Conservation (phyloP, 2,888 invertebrate genomes). For the Invenusta paracnida region DNA sequence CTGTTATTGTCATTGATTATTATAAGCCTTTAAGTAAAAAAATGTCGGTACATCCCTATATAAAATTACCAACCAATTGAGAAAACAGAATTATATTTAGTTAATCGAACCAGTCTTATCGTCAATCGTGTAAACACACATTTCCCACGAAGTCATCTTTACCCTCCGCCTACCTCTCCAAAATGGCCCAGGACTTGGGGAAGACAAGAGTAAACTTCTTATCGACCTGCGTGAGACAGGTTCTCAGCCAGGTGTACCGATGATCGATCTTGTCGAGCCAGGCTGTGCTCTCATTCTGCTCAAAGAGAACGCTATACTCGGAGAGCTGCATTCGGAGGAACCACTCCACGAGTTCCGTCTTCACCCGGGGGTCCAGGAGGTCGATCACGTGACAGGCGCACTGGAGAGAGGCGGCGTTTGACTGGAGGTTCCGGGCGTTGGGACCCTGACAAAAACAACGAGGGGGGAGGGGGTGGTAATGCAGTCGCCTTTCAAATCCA, state of each 20-base stretch:
- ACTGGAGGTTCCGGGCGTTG: constrained; percentile 16
- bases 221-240: constrained; percentile 31
- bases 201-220: constrained; percentile 33
- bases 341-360: constrained; percentile 79
- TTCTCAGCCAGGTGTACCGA: constrained; percentile 80
- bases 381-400: constrained; percentile 72
- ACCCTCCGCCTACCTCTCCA: constrained; percentile 37
- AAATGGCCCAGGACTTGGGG: constrained; percentile 37
- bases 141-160: too few species aligned
- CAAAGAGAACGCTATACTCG: constrained; percentile 88
- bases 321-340: constrained; percentile 78
- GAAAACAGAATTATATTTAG: too few species aligned
- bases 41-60: too few species aligned
- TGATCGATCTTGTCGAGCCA: constrained; percentile 82
- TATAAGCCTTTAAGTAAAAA: too few species aligned
- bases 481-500: too few species aligned
- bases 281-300: constrained; percentile 77
- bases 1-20: too few species aligned
- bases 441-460: too few species aligned
- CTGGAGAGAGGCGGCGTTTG: constrained; percentile 35
- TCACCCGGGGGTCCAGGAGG: constrained; percentile 79
- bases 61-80: too few species aligned
- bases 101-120: too few species aligned
- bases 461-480: too few species aligned
- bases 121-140: too few species aligned